Evolutionary conservation across 2,113 vertebrate genomes (phyloP).

Genomic region (Panthera leo): DNA sequence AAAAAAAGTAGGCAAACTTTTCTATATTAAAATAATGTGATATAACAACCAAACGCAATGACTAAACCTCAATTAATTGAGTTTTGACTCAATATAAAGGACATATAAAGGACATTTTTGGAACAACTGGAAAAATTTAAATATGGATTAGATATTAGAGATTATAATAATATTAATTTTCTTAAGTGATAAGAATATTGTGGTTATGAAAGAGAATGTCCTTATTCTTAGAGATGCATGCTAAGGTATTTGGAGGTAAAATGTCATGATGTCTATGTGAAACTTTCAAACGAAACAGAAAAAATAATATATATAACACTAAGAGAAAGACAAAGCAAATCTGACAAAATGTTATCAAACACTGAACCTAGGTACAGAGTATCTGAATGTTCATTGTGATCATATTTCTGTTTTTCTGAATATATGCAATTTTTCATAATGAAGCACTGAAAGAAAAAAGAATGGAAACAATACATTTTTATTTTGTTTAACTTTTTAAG

Average conservation of each 20-base stretch:
- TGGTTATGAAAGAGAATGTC: background rate
- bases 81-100: background rate
- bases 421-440: background rate
- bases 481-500: too few species aligned
- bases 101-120: background rate
- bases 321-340: background rate
- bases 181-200: background rate
- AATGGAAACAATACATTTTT: background rate
- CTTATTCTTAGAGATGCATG: background rate
- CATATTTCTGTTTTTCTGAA: background rate
- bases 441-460: background rate
- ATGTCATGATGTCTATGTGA: background rate
- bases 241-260: background rate
- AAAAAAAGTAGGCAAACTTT: background rate
- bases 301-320: background rate
- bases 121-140: background rate
- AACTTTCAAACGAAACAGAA: background rate
- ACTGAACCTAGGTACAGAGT: background rate
- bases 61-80: background rate
- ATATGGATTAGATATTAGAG: background rate
- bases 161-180: background rate
- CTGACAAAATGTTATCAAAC: background rate
- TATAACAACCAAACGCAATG: background rate
- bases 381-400: background rate
- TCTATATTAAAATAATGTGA: background rate